These are phyloP conservation scores for Drosophila maculinotata DNA, from an alignment of 2,888 invertebrate genomes.

Conservation along the genomic window DNA sequence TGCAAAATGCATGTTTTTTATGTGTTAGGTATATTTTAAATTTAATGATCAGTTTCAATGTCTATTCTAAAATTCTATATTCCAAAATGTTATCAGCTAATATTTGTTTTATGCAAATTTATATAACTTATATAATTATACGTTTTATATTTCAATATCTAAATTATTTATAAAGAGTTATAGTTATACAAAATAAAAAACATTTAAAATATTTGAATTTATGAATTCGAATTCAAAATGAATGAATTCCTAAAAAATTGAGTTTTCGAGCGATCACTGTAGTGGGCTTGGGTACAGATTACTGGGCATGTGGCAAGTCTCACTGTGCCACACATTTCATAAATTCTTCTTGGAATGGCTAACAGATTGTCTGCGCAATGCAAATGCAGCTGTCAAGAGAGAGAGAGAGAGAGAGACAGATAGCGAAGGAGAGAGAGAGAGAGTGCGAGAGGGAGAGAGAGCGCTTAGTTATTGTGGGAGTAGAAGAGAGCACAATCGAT, in stretches of 20 bases:
- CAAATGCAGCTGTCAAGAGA: slow-evolving; percentile 49
- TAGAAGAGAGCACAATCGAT: slow-evolving; percentile 51
- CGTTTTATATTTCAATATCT: no score
- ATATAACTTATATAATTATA: no score
- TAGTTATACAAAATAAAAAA: no score
- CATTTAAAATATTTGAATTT: background rate
- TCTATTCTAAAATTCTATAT: no score
- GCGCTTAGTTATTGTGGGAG: slow-evolving; percentile 37
- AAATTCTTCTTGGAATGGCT: slow-evolving; percentile 66
- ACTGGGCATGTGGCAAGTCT: slow-evolving; percentile 37
- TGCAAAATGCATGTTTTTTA: no score
- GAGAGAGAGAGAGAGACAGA: background rate
- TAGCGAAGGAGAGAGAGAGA: background rate
- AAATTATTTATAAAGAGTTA: no score
- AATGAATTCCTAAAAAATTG: no score
- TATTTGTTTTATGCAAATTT: no score
- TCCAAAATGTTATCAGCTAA: no score
- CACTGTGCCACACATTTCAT: slow-evolving; percentile 56
- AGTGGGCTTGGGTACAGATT: background rate
- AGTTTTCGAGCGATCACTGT: background rate
- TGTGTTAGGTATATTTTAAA: no score
- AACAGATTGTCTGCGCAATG: slow-evolving; percentile 48
- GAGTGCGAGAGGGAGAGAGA: background rate
- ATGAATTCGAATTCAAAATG: no score
- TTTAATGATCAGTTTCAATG: no score